These are phyloP conservation scores for Steinernema scapterisci DNA, from an alignment of 2,888 invertebrate species.

Conservation along the genomic window DNA sequence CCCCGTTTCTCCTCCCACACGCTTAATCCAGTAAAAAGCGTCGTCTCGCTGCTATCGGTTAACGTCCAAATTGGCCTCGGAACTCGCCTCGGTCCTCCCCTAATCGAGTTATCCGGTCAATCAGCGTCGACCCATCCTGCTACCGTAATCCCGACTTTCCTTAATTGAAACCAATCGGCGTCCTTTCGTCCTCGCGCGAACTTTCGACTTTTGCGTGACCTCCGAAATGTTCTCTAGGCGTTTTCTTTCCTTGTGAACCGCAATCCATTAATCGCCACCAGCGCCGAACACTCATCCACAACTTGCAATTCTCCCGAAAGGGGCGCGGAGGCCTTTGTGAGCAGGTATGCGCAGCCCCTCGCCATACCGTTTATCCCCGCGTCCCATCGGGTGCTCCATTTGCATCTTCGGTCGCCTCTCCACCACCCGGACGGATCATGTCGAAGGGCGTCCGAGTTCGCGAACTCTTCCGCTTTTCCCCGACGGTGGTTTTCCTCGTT, in stretches of 20 bases:
- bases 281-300: neutral
- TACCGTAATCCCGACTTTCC: slow-evolving; percentile 3
- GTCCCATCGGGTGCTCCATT: slow-evolving; percentile 8
- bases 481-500: slow-evolving; percentile 57
- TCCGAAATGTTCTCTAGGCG: neutral
- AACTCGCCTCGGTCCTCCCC: neutral
- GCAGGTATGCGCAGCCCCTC: slow-evolving; percentile 13
- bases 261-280: slow-evolving; percentile 4
- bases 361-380: neutral
- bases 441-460: slow-evolving; percentile 17
- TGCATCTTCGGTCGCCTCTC: slow-evolving; percentile 9
- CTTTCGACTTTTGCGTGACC: slow-evolving; percentile 6
- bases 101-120: slow-evolving; percentile 6
- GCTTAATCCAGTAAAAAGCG: neutral
- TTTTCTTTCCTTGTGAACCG: neutral
- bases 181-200: neutral
- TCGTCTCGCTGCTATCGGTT: neutral
- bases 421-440: neutral
- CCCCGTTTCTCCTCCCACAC: neutral
- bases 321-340: neutral
- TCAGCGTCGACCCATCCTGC: neutral
- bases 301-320: slow-evolving; percentile 28
- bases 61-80: neutral
- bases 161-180: neutral
- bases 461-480: slow-evolving; percentile 48